Base-by-base conservation (phyloP, 2,888 invertebrate genomes). In the Euspilapteryx auroguttella region DNA sequence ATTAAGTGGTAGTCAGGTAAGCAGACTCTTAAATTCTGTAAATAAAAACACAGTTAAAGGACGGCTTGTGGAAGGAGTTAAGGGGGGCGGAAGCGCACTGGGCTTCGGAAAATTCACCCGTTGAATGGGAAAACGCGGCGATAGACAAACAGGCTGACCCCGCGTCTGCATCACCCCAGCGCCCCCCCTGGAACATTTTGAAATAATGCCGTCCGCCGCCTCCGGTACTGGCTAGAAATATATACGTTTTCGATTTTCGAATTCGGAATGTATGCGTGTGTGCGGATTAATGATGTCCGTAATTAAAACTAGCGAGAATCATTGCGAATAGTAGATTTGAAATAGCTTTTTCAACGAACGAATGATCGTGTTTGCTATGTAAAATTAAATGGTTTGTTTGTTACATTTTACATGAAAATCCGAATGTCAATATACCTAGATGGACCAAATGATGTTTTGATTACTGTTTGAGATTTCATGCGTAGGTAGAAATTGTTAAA, bases 101-200 rank as follows among this genome's bases (percentile, higher is more conserved):
- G 64, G 65, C 68, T 61, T 69, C 65, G 69, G 73, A 64, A 69
- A 71, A 71, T 68, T 69, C 71, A 64, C 65, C 69, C 68, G 54
- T 57, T 71, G 71, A 71, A 69, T 68, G 68, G 64, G 58, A 69
- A 71, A 71, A 55, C 69, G 66, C 65, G 58, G 64, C 64, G 62
- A 68, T 73, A 75, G 73, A 73, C 69, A 73, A 73, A 71, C 73
- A 68, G 57, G 49, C 56, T 64, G 64, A 68, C 71, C 66, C 58
- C 55, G 47, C 45, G 34, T 42, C 44, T 23, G 13, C 34, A 14
- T 24, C 32, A 17, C 24, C 22, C 29, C 17, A 21, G 12, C 43
- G 48, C 43, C 39, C 41, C 45, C 47, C 54, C 50, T 55, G 59
- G 58, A 59, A 51, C 65, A 64, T 64, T 69, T 66, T 62, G 62